Percentiles rank a stretch among this genome's conserved stretches.
phyloP scores from a whole-genome alignment of 2,113 vertebrate genomes.

The Sminthopsis crassicaudata region DNA sequence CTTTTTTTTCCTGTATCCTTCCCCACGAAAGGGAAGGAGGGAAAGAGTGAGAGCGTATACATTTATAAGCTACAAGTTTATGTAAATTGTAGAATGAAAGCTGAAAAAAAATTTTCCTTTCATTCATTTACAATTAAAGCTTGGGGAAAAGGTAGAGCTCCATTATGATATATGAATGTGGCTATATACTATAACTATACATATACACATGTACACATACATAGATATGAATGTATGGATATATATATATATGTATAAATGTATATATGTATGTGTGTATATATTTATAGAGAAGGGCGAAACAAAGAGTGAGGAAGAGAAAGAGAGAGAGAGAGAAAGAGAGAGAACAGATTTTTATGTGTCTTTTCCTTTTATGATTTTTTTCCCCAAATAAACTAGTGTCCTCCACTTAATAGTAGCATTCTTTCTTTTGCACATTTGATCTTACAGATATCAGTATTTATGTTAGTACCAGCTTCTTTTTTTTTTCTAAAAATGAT shows the following conservation, averaged over 20 bases:
- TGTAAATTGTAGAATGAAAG: not conserved
- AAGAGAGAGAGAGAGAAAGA: not conserved
- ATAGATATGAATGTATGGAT: not conserved
- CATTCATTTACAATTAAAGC: not conserved
- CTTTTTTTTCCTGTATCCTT: not conserved
- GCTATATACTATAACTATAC: not conserved
- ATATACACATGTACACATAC: no score
- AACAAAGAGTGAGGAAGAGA: no score
- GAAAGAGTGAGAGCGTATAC: not conserved
- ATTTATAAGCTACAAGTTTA: constrained; percentile 34
- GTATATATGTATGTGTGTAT: not conserved
- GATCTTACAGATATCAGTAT: constrained; percentile 46
- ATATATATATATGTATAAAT: not conserved
- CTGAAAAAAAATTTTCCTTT: not conserved
- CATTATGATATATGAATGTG: constrained; percentile 30
- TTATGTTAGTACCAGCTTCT: constrained; percentile 38
- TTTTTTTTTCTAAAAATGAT: constrained; percentile 42
- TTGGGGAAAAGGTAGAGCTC: not conserved
- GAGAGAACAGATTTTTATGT: not conserved
- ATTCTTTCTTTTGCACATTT: constrained; percentile 21
- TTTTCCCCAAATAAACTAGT: constrained; percentile 23
- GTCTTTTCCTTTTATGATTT: not conserved
- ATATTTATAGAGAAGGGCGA: no score
- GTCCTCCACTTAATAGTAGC: not conserved
- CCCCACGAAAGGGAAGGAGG: not conserved